A percentile compares a stretch with the other conserved stretches of the same genome.
Conservation (phyloP, 2,113 vertebrate species). For the Jacana jacana region DNA sequence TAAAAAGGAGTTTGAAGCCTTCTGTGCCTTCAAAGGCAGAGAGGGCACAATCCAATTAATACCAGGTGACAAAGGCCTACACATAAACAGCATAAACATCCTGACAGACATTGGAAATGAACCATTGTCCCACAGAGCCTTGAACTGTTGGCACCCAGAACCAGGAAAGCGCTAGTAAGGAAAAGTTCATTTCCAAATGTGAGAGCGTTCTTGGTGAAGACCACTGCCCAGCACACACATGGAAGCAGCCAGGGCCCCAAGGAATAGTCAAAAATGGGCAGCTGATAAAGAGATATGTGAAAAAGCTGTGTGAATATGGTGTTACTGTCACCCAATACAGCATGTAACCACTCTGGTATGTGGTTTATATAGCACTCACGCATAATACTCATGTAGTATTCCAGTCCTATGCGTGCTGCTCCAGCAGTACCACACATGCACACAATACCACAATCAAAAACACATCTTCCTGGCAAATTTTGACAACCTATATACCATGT, state of each 20-base stretch:
- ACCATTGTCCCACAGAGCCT: constrained; percentile 1
- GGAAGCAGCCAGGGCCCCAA: not conserved
- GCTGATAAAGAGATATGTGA: constrained; percentile 57
- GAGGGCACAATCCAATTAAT: constrained; percentile 57
- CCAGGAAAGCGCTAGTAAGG: not conserved
- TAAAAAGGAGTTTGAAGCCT: constrained; percentile 32
- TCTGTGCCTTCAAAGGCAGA: constrained; percentile 64
- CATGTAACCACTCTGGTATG: constrained; percentile 68
- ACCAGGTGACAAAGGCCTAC: constrained; percentile 56
- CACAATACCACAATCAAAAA: constrained; percentile 69
- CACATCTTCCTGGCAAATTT: constrained; percentile 66
- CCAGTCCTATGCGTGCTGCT: constrained; percentile 66
- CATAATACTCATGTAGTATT: constrained; percentile 61
- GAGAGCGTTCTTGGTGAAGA: not conserved
- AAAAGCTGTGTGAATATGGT: constrained; percentile 62
- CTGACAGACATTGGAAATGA: constrained; percentile 31
- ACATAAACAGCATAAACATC: constrained; percentile 38
- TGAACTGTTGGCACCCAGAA: not conserved
- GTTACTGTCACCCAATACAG: constrained; percentile 66
- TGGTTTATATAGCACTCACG: constrained; percentile 63
- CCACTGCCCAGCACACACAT: constrained; percentile 29
- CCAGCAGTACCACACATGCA: constrained; percentile 68
- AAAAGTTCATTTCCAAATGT: not conserved
- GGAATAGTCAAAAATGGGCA: constrained; percentile 25
- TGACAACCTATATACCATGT: constrained; percentile 66